phyloP scores from a whole-genome alignment of 2,113 vertebrate genomes.

The Varanus komodoensis region DNA sequence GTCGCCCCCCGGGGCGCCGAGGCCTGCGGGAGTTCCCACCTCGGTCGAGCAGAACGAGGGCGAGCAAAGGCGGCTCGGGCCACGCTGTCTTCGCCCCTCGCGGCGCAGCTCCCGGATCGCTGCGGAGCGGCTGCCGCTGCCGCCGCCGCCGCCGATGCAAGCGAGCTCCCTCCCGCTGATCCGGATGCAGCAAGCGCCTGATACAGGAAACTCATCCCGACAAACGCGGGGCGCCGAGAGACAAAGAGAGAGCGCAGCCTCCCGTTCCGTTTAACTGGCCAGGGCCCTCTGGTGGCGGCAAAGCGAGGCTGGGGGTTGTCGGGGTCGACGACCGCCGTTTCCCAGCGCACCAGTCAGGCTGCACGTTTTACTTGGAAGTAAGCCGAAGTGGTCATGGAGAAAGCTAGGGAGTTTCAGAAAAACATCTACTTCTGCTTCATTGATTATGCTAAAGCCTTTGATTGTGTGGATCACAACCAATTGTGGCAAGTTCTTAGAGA shows the following conservation, averaged over 20 bases:
- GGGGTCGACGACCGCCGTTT: fast-evolving
- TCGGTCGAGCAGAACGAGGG: neutral
- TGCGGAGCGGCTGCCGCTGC: neutral
- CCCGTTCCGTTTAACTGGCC: neutral
- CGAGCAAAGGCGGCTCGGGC: neutral
- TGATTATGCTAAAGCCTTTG: no score
- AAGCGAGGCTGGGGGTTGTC: neutral
- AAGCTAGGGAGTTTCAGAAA: no score
- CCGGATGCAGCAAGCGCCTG: conserved; percentile 35
- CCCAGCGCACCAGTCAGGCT: neutral
- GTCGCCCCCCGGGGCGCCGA: neutral
- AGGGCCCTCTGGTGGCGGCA: conserved; percentile 26
- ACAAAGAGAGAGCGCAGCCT: conserved; percentile 1
- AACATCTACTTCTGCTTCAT: no score
- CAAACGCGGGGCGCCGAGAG: neutral
- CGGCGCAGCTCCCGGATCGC: neutral
- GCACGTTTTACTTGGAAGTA: neutral
- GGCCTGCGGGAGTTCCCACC: conserved; percentile 11
- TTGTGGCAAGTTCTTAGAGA: no score
- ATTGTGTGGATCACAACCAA: no score
- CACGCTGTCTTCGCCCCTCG: no score
- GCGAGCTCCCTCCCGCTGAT: neutral
- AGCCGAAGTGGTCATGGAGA: no score
- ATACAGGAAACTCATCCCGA: conserved; percentile 35
- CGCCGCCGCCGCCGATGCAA: neutral